Evolutionary conservation across 2,797 vertebrate genomes (phyloP), one percentile per base, ranked within the genome.

Genomic region (Triplophysa bombifrons): DNA sequence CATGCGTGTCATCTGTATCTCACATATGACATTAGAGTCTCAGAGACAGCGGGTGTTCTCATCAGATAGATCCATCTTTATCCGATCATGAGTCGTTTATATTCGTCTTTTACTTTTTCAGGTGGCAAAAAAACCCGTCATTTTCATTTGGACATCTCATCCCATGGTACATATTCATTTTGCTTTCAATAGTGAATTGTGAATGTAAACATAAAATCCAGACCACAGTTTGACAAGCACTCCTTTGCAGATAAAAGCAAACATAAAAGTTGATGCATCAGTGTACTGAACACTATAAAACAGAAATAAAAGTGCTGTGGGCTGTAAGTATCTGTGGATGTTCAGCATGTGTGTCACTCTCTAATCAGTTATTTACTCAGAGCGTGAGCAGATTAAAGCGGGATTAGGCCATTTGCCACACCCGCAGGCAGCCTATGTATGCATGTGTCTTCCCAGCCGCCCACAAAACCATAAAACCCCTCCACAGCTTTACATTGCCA

Each of bases 1-100:
- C 65, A 70, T 82, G 86, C 86, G 88, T 88, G 88, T 80, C 84
- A 87, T 79, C 84, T 84, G 84, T 87, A 44, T 89, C 90, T 90
- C 64, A 86, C 83, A 65, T 87, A 86, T 88, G 85, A 88, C 86
- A 86, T 78, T 22, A 56, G 61, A 20, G 74, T 61, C 64, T 76
- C 74, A 17, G 80, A 78, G 86, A 64, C 73, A 80, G 64, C 34
- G 51, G 60, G 55, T 44, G 53, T 58, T 58, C 50, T 63, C 51
- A 53, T 38, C 30, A 8, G 14, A 77, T 46, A 65, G 64, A 65
- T 72, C 17, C 69, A 72, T 79, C 27, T 78, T 25, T 44, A 58
- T 44, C 68, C 17, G 2, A 64, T 72, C 9, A 13, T 0, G 1
- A 73, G 60, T 69, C 65, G 58, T 74, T 71, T 64, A 27, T 16